Evolutionary conservation across 1,140 invertebrate species (phyloP), one percentile per base, ranked within the genome.

Genomic region (Lasioglossum baleicum): DNA sequence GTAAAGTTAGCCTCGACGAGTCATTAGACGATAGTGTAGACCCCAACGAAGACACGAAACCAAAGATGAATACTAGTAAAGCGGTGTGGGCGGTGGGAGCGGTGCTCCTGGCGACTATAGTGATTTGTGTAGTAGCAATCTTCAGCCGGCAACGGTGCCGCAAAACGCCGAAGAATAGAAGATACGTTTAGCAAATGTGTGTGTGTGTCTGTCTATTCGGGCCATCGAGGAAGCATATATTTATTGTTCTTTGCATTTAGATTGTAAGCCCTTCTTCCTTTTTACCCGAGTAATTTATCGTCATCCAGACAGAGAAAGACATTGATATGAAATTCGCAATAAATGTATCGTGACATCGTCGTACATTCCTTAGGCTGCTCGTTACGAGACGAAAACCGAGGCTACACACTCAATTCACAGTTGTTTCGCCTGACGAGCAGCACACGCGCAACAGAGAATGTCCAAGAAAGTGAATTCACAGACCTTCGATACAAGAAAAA

Each of bases 111-210:
- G 91, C 88, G 8, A 89, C 84, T 15, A 61, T 92, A 22, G 53
- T 84, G 26, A 90, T 92, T 75, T 90, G 90, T 76, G 79, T 91
- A 40, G 90, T 92, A 60, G 89, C 90, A 5, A 91, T 92, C 69
- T 91, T 92, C 65, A 90, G 91, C 6, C 83, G 87, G 72, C 83
- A 83, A 86, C 83, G 91, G 81, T 92, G 91, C 81, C 84, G 85
- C 35, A 89, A 88, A 85, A 86, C 87, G 22, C 91, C 91, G 89
- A 92, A 92, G 88, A 92, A 92, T 87, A 90, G 91, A 80, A 84
- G 91, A 69, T 92, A 92, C 66, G 91, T 91, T 64, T 92, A 90
- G 70, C 26, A n/a, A 20, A n/a, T n/a, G 26, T 26, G 1, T 75
- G 71, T 65, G 10, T 15, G 15, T 15, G 1, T 75, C 69, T 65